These are phyloP conservation scores for Muraenolepis orangiensis DNA, from an alignment of 2,797 vertebrate species.

Conservation along the genomic window DNA sequence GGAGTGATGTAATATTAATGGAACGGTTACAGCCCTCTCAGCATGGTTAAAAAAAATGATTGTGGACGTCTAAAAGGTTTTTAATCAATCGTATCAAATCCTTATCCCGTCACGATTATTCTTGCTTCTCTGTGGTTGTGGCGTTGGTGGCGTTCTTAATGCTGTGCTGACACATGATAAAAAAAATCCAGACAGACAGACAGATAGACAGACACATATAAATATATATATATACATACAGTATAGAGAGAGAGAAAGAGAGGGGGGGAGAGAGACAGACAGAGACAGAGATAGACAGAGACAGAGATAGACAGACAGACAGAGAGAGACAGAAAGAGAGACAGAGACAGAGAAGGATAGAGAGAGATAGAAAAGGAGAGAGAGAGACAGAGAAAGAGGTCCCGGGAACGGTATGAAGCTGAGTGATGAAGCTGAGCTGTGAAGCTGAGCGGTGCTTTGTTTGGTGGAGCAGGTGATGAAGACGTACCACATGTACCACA, in stretches of 20 bases:
- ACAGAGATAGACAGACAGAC: not conserved
- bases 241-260: no score
- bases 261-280: no score
- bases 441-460: no score
- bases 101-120: not conserved
- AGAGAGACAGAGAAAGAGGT: not conserved
- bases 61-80: not conserved
- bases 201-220: not conserved
- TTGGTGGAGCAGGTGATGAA: slow-evolving; percentile 85
- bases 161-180: not conserved
- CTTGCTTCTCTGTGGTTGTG: not conserved
- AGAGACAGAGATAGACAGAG: not conserved
- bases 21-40: not conserved
- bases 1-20: not conserved
- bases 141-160: not conserved
- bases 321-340: not conserved
- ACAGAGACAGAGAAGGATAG: not conserved
- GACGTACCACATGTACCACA: slow-evolving; percentile 97
- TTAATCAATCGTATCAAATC: not conserved
- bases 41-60: not conserved
- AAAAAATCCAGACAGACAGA: not conserved
- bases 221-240: no score
- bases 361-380: not conserved
- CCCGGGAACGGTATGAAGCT: not conserved
- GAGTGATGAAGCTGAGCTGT: not conserved